These are phyloP conservation scores for Bothrops jararaca DNA, from an alignment of 2,113 vertebrate species.

Conservation along the genomic window DNA sequence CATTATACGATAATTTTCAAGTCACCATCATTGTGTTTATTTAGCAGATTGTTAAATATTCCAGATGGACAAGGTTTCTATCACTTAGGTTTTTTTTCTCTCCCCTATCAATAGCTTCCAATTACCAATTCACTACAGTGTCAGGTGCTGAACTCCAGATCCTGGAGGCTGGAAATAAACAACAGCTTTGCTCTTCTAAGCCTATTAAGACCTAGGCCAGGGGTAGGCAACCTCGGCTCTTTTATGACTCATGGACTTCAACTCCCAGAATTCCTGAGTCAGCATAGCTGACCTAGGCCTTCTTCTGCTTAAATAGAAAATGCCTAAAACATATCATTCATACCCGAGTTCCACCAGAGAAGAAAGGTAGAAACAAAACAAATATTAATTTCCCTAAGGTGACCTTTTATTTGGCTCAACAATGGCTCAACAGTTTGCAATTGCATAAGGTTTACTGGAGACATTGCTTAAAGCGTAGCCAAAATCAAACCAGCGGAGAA, in stretches of 20 bases:
- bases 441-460: background rate
- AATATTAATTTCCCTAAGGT: background rate
- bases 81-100: background rate
- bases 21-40: background rate
- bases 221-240: too few species aligned
- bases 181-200: background rate
- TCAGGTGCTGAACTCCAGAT: background rate
- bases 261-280: too few species aligned
- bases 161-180: background rate
- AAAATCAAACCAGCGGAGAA: background rate
- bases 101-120: background rate
- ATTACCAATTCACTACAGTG: background rate
- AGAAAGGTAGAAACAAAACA: background rate
- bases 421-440: background rate
- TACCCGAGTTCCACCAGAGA: background rate
- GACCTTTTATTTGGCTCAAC: background rate
- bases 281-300: background rate
- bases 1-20: background rate
- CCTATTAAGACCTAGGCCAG: background rate
- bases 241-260: too few species aligned
- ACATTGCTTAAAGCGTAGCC: background rate
- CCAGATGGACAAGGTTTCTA: background rate
- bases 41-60: background rate
- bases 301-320: background rate
- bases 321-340: background rate